Percentiles rank a stretch among this genome's conserved stretches.
These are phyloP conservation scores for Andrena hattorfiana DNA, from an alignment of 2,888 invertebrate species.

Conservation along the genomic window DNA sequence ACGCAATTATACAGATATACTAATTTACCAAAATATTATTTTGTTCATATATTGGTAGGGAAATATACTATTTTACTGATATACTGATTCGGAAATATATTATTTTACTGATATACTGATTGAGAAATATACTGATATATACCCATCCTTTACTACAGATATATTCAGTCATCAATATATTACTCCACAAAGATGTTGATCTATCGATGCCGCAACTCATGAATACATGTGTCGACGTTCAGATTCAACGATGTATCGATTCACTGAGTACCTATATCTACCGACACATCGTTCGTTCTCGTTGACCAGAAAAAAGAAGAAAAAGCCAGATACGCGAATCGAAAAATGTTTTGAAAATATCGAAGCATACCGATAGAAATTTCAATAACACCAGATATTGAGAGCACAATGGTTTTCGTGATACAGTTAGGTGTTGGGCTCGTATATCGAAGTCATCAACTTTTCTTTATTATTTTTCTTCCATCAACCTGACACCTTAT, in stretches of 20 bases:
- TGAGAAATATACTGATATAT: not conserved
- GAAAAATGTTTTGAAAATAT: not conserved
- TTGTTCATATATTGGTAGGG: not conserved
- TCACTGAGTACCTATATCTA: not conserved
- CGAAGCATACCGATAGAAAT: not conserved
- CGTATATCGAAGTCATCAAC: no score
- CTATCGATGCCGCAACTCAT: not conserved
- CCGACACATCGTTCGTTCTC: not conserved
- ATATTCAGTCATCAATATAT: not conserved
- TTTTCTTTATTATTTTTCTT: no score
- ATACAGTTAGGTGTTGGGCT: no score
- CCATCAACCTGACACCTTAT: no score
- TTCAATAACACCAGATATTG: not conserved
- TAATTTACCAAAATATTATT: not conserved
- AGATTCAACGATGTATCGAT: not conserved
- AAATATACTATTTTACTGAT: not conserved
- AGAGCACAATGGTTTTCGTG: not conserved
- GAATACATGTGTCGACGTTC: not conserved
- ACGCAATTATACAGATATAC: no score
- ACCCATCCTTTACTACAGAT: not conserved
- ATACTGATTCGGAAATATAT: not conserved
- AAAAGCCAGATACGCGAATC: not conserved
- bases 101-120: not conserved
- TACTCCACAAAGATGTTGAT: not conserved
- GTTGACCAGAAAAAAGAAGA: not conserved